phyloP scores from a whole-genome alignment of 2,113 vertebrate genomes.

The Oplegnathus fasciatus region DNA sequence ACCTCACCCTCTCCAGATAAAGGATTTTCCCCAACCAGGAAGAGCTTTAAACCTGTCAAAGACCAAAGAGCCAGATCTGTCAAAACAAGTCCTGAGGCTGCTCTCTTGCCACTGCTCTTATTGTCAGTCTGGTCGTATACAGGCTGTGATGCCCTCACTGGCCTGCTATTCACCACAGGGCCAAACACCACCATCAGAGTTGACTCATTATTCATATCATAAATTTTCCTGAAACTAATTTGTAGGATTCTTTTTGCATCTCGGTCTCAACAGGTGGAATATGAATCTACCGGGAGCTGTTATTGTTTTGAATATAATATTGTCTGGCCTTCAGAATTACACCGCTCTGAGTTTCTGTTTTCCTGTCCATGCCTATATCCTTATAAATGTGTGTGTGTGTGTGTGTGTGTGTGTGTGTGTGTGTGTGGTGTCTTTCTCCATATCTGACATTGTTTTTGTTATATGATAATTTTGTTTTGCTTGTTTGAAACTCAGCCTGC shows the following conservation, averaged over 20 bases:
- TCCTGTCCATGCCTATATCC: neutral
- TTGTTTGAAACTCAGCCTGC: constrained; percentile 10
- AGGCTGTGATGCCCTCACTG: constrained; percentile 6
- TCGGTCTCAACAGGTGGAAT: constrained; percentile 21
- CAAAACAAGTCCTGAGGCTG: constrained; percentile 62
- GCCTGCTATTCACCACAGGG: constrained; percentile 11
- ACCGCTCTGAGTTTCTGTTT: neutral
- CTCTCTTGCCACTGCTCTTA: constrained; percentile 32
- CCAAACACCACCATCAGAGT: neutral
- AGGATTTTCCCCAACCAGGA: constrained; percentile 60
- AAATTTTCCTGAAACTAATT: constrained; percentile 22
- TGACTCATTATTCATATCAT: constrained; percentile 38
- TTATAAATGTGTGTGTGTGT: constrained; percentile 8
- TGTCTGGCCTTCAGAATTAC: constrained; percentile 6
- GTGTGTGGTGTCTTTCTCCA: neutral
- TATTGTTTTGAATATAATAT: constrained; percentile 39
- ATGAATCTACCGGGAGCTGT: constrained; percentile 9
- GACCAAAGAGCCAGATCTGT: constrained; percentile 65
- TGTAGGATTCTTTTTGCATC: constrained; percentile 14
- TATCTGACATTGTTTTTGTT: constrained; percentile 20
- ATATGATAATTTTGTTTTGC: constrained; percentile 38
- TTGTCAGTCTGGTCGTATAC: constrained; percentile 57
- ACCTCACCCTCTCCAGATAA: constrained; percentile 52
- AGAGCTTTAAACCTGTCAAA: constrained; percentile 66
- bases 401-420: constrained; percentile 12